Percentiles rank a stretch among this genome's conserved stretches.
Conservation (phyloP, 2,888 invertebrate genomes). For the Nysson spinosus region DNA sequence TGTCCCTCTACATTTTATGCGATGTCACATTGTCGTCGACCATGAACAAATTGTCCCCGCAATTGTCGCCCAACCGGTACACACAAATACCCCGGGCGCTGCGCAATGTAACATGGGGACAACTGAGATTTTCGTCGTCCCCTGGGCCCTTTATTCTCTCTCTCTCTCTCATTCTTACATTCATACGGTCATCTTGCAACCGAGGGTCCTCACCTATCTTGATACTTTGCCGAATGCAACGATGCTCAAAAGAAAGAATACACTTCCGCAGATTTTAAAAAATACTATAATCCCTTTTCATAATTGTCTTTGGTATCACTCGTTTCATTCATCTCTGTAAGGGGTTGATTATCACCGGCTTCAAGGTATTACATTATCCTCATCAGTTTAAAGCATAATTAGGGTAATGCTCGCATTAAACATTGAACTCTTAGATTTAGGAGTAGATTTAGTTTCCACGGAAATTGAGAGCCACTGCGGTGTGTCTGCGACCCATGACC, state of each 20-base stretch:
- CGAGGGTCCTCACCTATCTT: constrained; percentile 35
- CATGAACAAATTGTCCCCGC: constrained; percentile 63
- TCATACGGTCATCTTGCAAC: constrained; percentile 13
- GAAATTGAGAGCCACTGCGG: constrained; percentile 69
- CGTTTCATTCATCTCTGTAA: too few species aligned
- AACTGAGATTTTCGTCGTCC: constrained; percentile 54
- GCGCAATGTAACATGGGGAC: constrained; percentile 38
- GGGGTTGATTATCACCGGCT: too few species aligned
- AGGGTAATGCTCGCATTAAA: too few species aligned
- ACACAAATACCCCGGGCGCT: constrained; percentile 48
- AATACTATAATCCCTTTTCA: not conserved
- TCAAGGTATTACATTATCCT: too few species aligned
- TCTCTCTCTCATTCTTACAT: constrained; percentile 10
- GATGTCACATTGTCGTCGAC: constrained; percentile 24
- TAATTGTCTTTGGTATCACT: too few species aligned
- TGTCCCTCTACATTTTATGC: constrained; percentile 16
- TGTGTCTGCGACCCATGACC: constrained; percentile 76
- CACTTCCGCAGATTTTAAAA: too few species aligned
- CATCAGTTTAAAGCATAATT: too few species aligned
- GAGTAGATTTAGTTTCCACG: too few species aligned
- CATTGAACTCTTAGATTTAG: too few species aligned
- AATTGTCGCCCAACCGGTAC: constrained; percentile 63
- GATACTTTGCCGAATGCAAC: constrained; percentile 16
- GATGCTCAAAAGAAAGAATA: constrained; percentile 34
- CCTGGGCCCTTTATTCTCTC: constrained; percentile 10